Conservation (phyloP, 2,797 vertebrate species). For the Sebastes oblongus region DNA sequence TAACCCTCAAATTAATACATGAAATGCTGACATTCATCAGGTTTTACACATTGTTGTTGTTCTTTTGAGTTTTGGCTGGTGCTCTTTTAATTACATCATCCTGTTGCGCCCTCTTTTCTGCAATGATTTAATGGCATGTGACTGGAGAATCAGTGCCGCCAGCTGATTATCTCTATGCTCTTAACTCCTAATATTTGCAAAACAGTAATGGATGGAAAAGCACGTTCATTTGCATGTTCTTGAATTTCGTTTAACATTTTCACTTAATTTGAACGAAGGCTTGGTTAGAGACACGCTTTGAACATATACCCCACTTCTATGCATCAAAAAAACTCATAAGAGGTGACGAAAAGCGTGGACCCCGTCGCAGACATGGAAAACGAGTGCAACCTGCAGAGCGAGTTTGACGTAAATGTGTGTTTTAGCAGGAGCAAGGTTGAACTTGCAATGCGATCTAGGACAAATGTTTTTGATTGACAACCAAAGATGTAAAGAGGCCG, state of each 20-base stretch:
- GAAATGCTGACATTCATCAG: background rate
- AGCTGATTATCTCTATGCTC: background rate
- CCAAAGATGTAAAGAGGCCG: background rate
- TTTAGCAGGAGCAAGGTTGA: background rate
- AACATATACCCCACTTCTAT: background rate
- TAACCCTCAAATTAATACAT: background rate
- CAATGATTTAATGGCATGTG: background rate
- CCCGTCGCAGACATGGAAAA: background rate
- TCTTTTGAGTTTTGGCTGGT: background rate
- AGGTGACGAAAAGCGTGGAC: too few relatives aligned
- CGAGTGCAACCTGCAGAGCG: background rate
- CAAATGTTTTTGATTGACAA: background rate
- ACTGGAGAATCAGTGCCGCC: background rate
- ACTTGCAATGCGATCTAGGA: background rate
- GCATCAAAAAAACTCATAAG: background rate
- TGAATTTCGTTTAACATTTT: too few relatives aligned
- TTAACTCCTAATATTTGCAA: background rate
- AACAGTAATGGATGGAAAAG: background rate
- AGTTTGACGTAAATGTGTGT: background rate
- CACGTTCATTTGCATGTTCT: background rate
- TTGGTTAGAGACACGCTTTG: background rate
- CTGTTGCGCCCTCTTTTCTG: background rate
- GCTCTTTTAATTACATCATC: background rate
- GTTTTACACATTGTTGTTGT: background rate
- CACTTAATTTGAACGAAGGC: background rate